Evolutionary conservation across 35 echinoderm and acorn worm species (phyloP).

Genomic region (Lytechinus pictus): DNA sequence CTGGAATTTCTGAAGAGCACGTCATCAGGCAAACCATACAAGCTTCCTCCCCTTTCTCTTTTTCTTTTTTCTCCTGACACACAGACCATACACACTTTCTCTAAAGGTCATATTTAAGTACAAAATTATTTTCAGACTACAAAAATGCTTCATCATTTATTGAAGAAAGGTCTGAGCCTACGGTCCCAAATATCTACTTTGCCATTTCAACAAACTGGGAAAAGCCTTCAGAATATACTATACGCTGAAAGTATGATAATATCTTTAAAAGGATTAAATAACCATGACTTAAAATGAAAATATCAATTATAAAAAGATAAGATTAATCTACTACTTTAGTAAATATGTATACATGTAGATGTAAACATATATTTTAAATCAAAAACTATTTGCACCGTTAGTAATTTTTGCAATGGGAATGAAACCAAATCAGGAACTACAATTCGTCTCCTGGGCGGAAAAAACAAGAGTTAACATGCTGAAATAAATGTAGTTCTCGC

Average conservation of each 20-base stretch:
- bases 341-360: not conserved
- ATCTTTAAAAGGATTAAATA: not conserved
- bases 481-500: not conserved
- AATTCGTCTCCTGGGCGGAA: not conserved
- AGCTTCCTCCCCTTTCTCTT: no score
- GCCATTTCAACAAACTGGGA: not conserved
- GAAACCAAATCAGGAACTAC: not conserved
- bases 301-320: not conserved
- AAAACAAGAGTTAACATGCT: conserved; percentile 17
- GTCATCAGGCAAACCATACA: no score
- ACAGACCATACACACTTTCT: no score
- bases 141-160: not conserved
- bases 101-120: no score
- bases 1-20: no score
- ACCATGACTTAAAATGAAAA: not conserved
- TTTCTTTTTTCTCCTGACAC: no score
- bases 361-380: no score
- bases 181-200: not conserved
- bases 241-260: not conserved
- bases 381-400: no score
- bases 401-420: not conserved
- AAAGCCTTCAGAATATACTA: not conserved
- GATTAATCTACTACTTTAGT: not conserved
- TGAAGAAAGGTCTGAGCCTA: not conserved
- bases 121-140: not conserved